These are phyloP conservation scores for Auanema freiburgensis DNA, from an alignment of 2,888 invertebrate genomes.

Conservation along the genomic window DNA sequence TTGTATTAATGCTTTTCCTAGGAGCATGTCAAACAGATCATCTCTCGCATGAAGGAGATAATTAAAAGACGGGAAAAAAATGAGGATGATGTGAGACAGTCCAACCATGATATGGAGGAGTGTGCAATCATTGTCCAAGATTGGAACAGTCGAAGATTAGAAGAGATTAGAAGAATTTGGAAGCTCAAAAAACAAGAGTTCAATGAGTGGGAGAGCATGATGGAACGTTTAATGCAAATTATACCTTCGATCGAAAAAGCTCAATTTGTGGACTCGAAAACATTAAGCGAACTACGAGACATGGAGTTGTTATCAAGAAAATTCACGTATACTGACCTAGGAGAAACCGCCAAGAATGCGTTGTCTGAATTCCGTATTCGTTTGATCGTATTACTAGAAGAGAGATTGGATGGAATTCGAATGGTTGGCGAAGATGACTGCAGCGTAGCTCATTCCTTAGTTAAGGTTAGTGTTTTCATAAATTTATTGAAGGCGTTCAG, in stretches of 20 bases:
- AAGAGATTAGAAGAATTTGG: constrained; percentile 32
- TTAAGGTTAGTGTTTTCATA: constrained; percentile 36
- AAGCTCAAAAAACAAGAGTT: constrained; percentile 32
- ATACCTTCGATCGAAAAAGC: constrained; percentile 9
- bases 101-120: constrained; percentile 51
- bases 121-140: constrained; percentile 41
- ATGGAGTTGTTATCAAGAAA: constrained; percentile 9
- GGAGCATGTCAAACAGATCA: constrained; percentile 44
- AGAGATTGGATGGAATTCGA: constrained; percentile 42
- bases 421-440: constrained; percentile 51
- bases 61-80: constrained; percentile 40
- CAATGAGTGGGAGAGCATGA: constrained; percentile 33
- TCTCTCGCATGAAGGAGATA: constrained; percentile 42
- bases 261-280: constrained; percentile 13
- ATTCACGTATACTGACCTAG: constrained; percentile 28
- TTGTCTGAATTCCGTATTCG: constrained; percentile 27
- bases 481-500: not conserved
- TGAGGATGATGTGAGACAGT: constrained; percentile 45
- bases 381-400: constrained; percentile 25
- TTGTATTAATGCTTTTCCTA: too few species aligned
- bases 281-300: constrained; percentile 9
- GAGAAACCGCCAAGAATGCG: constrained; percentile 24
- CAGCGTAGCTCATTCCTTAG: constrained; percentile 39
- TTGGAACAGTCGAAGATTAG: constrained; percentile 32
- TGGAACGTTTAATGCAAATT: constrained; percentile 11